phyloP scores from a whole-genome alignment of 64 coral and sea anemone genomes.

The Cladopsammia gracilis region DNA sequence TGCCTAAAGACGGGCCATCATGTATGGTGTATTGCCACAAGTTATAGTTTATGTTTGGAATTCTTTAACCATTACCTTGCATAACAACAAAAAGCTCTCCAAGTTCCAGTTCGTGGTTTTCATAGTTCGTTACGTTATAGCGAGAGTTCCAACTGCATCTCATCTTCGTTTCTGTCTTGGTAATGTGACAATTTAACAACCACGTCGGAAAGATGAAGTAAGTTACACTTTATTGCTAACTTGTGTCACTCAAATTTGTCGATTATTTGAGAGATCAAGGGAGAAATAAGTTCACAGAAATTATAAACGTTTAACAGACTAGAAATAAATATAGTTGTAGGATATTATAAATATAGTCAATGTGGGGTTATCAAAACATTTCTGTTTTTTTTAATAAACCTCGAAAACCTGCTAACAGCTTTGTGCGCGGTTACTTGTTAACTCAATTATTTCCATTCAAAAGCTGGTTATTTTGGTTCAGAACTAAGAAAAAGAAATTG shows the following conservation, averaged over 20 bases:
- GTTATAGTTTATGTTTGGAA: slow-evolving; percentile 35
- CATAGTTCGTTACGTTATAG: background rate
- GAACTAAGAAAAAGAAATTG: no score
- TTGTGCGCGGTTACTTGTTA: background rate
- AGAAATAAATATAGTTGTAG: background rate
- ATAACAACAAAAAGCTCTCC: background rate
- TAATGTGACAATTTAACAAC: background rate
- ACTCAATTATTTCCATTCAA: background rate
- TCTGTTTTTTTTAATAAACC: background rate
- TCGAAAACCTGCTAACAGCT: background rate
- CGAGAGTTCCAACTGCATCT: background rate
- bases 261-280: background rate
- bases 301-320: background rate
- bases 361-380: slow-evolving; percentile 46
- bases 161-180: background rate
- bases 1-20: no score
- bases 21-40: slow-evolving; percentile 7
- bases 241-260: background rate
- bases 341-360: background rate
- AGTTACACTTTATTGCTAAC: background rate
- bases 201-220: slow-evolving; percentile 14
- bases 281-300: background rate
- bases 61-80: slow-evolving; percentile 30
- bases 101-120: background rate
- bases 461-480: background rate